Evolutionary conservation across 2,888 invertebrate species (phyloP), one percentile per base, ranked within the genome.

Genomic region (Dasysyrphus albostriatus): DNA sequence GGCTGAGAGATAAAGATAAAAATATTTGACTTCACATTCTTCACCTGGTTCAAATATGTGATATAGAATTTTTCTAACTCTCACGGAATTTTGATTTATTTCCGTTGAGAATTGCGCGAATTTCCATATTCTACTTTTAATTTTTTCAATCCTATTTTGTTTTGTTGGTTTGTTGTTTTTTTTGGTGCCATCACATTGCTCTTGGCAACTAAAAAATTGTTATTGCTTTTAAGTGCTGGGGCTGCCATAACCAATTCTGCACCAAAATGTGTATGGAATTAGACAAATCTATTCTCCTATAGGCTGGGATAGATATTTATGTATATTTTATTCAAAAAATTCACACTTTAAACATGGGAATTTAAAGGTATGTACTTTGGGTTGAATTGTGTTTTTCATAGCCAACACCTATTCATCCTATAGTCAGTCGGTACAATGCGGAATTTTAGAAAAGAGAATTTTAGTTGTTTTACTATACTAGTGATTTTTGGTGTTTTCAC

Each of bases 401-500:
- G 29, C 61, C 42, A 61, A 44, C 14, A 63, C 32, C 54, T 29
- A 37, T 6, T 24, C 4, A 7, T 34, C 34, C 34, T 4, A 37
- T 1, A 1, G 3, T 24, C 3, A 24, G 24, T 1, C 1, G 0
- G 5, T 51, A 54, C 5, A 54, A 58, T 63, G 39, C 29, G 54
- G 61, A 51, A 16, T 32, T 77, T 72, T 37, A 76, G 34, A 9
- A 58, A 51, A 69, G 54, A 16, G 47, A 24, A 29, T 70, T 69
- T 76, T 72, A 56, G 19, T 65, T 51, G 51, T 39, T 39, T 47
- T 39, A 19, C 10, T 29, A 39, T 39, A 19, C 10, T 29, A 39
- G 67, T 10, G 65, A 65, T 49, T 73, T 65, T 65, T 42, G 63
- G 42, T 69, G 24, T 73, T 83, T 83, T 63, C 79, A 79, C 79